These are phyloP conservation scores for Priocnemis perturbator DNA, from an alignment of 2,888 invertebrate species.

Conservation along the genomic window DNA sequence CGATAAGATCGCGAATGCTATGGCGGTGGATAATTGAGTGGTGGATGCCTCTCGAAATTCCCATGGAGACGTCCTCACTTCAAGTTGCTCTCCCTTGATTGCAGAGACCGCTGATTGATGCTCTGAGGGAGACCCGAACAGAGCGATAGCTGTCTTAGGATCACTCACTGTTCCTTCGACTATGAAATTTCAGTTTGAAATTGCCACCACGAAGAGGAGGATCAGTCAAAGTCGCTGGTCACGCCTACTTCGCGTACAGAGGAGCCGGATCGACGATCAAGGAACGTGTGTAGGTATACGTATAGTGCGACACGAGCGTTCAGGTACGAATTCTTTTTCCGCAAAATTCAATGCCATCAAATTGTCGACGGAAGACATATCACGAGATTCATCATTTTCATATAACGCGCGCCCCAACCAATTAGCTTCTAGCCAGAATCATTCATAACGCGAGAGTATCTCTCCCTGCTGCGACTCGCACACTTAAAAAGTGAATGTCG, in stretches of 20 bases:
- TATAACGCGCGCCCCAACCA: too few relatives aligned
- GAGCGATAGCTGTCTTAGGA: slow-evolving; percentile 50
- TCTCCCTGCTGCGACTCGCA: too few relatives aligned
- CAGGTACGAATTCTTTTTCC: too few relatives aligned
- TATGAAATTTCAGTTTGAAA: slow-evolving; percentile 52
- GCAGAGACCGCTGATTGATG: slow-evolving; percentile 59
- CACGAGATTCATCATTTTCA: too few relatives aligned
- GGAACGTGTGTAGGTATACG: neutral
- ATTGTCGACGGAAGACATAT: too few relatives aligned
- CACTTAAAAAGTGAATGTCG: too few relatives aligned
- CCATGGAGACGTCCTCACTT: slow-evolving; percentile 61
- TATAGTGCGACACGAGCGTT: too few relatives aligned
- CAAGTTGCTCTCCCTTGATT: slow-evolving; percentile 56
- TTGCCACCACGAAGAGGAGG: slow-evolving; percentile 30
- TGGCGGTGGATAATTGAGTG: slow-evolving; percentile 57
- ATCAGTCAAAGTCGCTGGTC: slow-evolving; percentile 7
- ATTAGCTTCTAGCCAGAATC: too few relatives aligned
- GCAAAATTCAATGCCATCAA: too few relatives aligned
- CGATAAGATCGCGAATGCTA: slow-evolving; percentile 51
- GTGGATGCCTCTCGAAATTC: slow-evolving; percentile 62
- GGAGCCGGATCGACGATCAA: neutral
- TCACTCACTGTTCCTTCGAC: slow-evolving; percentile 53
- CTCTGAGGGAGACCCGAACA: slow-evolving; percentile 45
- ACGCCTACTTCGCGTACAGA: slow-evolving; percentile 21
- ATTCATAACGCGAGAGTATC: too few relatives aligned